Percentiles rank a stretch among this genome's conserved stretches.
phyloP scores from a whole-genome alignment of 30 jellyfish, hydroid and myxozoan species.

The Aurelia aurita complex sp. Pacific region DNA sequence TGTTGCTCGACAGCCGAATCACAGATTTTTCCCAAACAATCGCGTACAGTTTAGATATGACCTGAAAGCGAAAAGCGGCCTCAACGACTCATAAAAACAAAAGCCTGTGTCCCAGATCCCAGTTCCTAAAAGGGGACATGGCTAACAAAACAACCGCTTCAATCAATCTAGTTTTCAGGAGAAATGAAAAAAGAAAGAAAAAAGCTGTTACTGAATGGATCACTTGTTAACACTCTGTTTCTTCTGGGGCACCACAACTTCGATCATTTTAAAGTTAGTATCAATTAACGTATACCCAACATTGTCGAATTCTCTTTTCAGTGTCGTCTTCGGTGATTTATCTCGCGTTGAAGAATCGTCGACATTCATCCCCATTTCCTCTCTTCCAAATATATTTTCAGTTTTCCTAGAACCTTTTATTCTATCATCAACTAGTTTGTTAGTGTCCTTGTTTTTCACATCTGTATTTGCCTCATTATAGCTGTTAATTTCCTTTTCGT shows the following conservation, averaged over 20 bases:
- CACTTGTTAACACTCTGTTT: neutral
- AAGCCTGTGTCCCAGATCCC: too few species aligned
- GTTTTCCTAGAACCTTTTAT: neutral
- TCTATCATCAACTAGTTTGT: neutral
- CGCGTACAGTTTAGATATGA: too few species aligned
- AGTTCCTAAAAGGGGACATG: too few species aligned
- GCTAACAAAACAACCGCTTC: too few species aligned
- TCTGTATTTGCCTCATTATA: neutral
- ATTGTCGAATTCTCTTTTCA: constrained; percentile 28
- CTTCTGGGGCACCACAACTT: constrained; percentile 13
- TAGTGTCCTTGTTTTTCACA: neutral
- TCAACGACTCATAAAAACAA: too few species aligned
- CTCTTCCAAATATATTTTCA: neutral
- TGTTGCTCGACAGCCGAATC: too few species aligned
- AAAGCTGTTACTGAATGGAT: neutral
- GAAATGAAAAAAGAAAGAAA: too few species aligned
- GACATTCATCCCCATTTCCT: too few species aligned
- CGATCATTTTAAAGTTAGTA: constrained; percentile 17
- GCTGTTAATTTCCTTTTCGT: neutral
- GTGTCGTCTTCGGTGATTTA: neutral
- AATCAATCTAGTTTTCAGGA: too few species aligned
- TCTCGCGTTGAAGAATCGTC: neutral
- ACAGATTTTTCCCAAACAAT: too few species aligned
- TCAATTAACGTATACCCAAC: constrained; percentile 29
- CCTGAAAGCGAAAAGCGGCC: too few species aligned